Base-by-base conservation (phyloP, 1,140 invertebrate genomes). In the Leptinotarsa undecemlineata region DNA sequence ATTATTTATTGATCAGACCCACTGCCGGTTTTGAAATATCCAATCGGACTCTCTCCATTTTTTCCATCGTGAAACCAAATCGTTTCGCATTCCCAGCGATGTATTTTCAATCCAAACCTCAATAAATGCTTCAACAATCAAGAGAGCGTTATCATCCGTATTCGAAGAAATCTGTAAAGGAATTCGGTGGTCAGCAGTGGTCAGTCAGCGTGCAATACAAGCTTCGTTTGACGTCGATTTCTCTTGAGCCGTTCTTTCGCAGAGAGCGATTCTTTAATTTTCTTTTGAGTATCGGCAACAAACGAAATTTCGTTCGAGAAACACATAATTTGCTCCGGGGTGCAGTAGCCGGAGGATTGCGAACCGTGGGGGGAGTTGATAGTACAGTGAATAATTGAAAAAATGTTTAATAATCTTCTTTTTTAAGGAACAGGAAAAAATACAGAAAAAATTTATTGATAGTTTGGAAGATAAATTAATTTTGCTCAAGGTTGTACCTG, bases 191-290 rank as follows among this genome's bases (percentile, higher is more conserved):
- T 57, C 51, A 57, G 51, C 51, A 57, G 14, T 57, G 51, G 51
- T 57, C 51, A 57, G 51, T 57, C 51, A 57, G 51, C 51, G 51
- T 57, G 51, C 51, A 57, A 57, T 57, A 57, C n/a, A 57, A 57
- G 51, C 51, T 57, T 8, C 51, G 51, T 57, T 57, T 57, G 51
- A 57, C n/a, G 51, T 57, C 51, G 51, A 57, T 17, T 57, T 15
- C n/a, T 57, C 51, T 42, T 11, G 33, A 11, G 33, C 8, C 8
- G 14, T 17, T 19, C 51, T 15, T 57, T 57, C 51, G n/a, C 15
- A 57, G 3, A 57, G n/a, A 57, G 17, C 51, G 17, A 57, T 57
- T 57, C 51, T 57, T 57, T 57, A n/a, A 57, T 57, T 57, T 57
- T 57, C 51, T 19, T 57, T 57, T 17, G 2, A 57, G 51, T 19